Evolutionary conservation across 1,140 invertebrate species (phyloP), one percentile per base, ranked within the genome.

Genomic region (Adoxophyes honmai): DNA sequence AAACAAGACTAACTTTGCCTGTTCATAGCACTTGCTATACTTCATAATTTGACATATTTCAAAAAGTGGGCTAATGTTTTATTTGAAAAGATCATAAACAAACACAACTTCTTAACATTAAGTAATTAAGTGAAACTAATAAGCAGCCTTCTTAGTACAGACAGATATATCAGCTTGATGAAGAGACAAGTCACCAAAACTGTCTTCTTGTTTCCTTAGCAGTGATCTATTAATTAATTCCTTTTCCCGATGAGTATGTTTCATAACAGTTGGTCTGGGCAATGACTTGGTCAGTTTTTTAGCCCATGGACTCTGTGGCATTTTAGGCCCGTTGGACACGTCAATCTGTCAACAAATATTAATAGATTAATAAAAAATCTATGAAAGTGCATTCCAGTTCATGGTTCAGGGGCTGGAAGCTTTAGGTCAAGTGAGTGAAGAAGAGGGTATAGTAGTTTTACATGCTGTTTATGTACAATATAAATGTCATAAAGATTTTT

Each of bases 141-240:
- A 76, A 52, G 78, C 78, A 44, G 66, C 62, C 55, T 82, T 79
- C 59, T 75, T 55, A 16, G 69, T 82, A 44, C 79, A 82, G 21
- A 82, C 68, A 57, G 81, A 85, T 10, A 85, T 37, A 58, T 85
- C 79, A 42, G 81, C 81, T 57, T 85, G 81, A 11, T 75, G 73
- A 8, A 77, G 60, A 8, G 81, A 61, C 0, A 82, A 68, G 53
- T 81, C 65, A 39, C 61, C 74, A 73, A 82, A 78, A 62, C 81
- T 85, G 4, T 81, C 73, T 57, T 84, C 78, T 52, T 67, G 63
- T 44, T 39, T 55, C 10, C 52, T 51, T 5, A 53, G 28, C 13
- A 64, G 14, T 39, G 51, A 34, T 58, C 60, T 76, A 18, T 64
- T 70, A 4, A 38, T 38, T 13, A 48, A 34, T 37, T 64, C 68